phyloP scores from a whole-genome alignment of 2,888 invertebrate species.

The Tetranychus truncatus region DNA sequence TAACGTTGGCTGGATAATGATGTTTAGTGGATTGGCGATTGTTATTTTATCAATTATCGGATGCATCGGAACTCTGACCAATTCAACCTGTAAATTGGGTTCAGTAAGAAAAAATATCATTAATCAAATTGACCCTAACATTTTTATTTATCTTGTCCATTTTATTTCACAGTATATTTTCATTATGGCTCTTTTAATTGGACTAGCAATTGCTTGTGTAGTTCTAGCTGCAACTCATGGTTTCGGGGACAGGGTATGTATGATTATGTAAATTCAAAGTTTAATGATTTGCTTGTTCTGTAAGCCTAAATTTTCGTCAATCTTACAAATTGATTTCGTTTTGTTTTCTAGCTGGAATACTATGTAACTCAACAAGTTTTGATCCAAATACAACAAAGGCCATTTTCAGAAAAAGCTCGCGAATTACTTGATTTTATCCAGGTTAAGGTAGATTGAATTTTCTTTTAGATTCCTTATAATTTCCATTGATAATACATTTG shows the following conservation, averaged over 20 bases:
- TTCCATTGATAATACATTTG: background rate
- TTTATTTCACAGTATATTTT: slow-evolving; percentile 15
- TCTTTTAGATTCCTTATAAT: background rate
- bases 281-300: too few relatives aligned
- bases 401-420: slow-evolving; percentile 15
- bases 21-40: slow-evolving; percentile 20
- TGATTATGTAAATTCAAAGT: background rate
- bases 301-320: background rate
- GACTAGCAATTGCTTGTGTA: slow-evolving; percentile 17
- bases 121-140: background rate
- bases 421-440: slow-evolving; percentile 22
- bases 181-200: slow-evolving; percentile 17
- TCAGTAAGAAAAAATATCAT: background rate
- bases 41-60: slow-evolving; percentile 18
- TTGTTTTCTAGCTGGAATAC: slow-evolving; percentile 17
- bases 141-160: background rate
- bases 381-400: slow-evolving; percentile 21
- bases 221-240: slow-evolving; percentile 20
- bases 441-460: slow-evolving; percentile 20
- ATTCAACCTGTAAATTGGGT: slow-evolving; percentile 2
- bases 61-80: slow-evolving; percentile 4
- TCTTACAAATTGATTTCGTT: background rate
- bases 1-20: slow-evolving; percentile 22
- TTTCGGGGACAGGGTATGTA: slow-evolving; percentile 17
- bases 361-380: slow-evolving; percentile 20